A percentile compares a stretch with the other conserved stretches of the same genome.
phyloP scores from a whole-genome alignment of 2,797 vertebrate species.

The Danio albolineatus region DNA sequence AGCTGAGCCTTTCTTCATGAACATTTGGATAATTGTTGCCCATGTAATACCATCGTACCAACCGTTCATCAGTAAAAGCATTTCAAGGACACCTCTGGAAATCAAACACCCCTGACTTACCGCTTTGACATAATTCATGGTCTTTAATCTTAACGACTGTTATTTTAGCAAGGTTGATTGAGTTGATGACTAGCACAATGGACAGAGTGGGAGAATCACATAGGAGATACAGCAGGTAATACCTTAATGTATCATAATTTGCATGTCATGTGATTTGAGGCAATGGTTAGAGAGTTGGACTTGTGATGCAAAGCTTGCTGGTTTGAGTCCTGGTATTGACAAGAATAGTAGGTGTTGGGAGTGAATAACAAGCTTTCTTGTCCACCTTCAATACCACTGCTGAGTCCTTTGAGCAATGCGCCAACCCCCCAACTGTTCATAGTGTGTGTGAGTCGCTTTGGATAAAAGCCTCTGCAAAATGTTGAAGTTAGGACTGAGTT shows the following conservation, averaged over 20 bases:
- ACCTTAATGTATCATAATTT: background rate
- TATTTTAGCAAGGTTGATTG: background rate
- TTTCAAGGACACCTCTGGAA: background rate
- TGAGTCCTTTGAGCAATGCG: too few relatives aligned
- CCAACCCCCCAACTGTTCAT: too few relatives aligned
- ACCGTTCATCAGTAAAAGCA: conserved; percentile 12
- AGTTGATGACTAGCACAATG: background rate
- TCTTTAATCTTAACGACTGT: conserved; percentile 35
- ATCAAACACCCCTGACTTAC: conserved; percentile 23
- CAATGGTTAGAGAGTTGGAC: too few relatives aligned
- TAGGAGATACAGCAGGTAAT: background rate
- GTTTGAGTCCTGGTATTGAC: too few relatives aligned
- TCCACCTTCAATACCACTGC: too few relatives aligned
- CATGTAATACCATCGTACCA: conserved; percentile 15
- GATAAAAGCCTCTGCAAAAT: too few relatives aligned
- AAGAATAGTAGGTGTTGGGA: too few relatives aligned
- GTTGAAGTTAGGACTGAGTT: background rate
- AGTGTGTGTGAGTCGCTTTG: too few relatives aligned
- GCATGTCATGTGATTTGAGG: background rate
- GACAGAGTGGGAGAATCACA: background rate
- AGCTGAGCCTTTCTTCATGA: conserved; percentile 3
- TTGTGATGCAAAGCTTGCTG: too few relatives aligned
- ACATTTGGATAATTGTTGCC: conserved; percentile 38
- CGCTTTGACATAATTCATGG: conserved; percentile 11
- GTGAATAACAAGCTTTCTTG: too few relatives aligned